Base-by-base conservation (phyloP, 2,797 vertebrate species). In the Platalea minor region DNA sequence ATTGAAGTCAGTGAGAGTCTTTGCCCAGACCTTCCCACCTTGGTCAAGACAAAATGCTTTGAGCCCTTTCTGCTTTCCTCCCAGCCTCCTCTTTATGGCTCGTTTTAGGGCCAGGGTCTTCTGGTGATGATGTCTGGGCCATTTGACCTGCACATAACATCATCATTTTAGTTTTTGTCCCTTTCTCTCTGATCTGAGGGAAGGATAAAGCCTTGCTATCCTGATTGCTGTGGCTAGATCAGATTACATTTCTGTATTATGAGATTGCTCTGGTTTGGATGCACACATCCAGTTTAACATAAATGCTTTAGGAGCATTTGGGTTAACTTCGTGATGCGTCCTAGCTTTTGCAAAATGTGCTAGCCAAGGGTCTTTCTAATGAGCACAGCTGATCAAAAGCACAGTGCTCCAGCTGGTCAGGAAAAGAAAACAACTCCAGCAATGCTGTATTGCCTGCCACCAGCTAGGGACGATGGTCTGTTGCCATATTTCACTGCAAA, bases 391-490 rank as follows among this genome's bases (percentile, higher is more conserved):
- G 25, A 80, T n/a, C 28, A 61, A 75, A 85, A 88, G 45, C 46
- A n/a, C 15, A 11, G n/a, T 28, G 20, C 6, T 89, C 15, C 35
- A 72, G 14, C 26, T 69, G 45, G 10, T 72, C 61, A 60, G 75
- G 51, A 56, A 46, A 69, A 65, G 25, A 64, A 48, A 84, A 23
- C 28, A 7, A 5, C 29, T 53, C n/a, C 23, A 39, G 63, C 21
- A 53, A 24, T 29, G 25, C 60, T 68, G 5, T 10, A 60, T 5
- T 31, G 46, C 39, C 28, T 14, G 31, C 54, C 1, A 0, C 7
- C 41, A 53, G 72, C 54, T n/a, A 21, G 41, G 23, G 21, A 53
- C 0, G 0, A 61, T 60, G 28, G 8, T 53, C 53, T 45, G 0
- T 54, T 68, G 57, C 11, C 25, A 2, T 39, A 45, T 74, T 89